Evolutionary conservation across 1,140 invertebrate genomes (phyloP).

Genomic region (Diabrotica undecimpunctata): DNA sequence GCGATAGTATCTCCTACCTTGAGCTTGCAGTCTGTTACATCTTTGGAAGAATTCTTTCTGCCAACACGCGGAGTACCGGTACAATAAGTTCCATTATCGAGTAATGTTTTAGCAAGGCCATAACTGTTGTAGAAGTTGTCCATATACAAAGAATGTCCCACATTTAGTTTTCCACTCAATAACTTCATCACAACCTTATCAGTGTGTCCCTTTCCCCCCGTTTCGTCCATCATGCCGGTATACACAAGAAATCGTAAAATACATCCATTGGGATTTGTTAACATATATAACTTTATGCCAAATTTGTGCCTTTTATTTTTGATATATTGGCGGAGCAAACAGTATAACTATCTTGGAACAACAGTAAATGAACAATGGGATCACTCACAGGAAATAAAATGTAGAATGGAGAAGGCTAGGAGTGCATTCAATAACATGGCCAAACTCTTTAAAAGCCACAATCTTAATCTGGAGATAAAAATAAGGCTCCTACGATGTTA

Average conservation of each 20-base stretch:
- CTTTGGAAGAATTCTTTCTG: conserved; percentile 11
- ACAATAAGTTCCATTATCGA: conserved; percentile 32
- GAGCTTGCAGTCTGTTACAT: conserved; percentile 33
- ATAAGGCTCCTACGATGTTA: no score
- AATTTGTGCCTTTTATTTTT: conserved; percentile 26
- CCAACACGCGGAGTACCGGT: conserved; percentile 40
- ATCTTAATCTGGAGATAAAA: no score
- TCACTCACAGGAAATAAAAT: no score
- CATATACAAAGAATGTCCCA: conserved; percentile 8
- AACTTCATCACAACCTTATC: conserved; percentile 38
- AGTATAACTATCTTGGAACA: no score
- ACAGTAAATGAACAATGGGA: no score
- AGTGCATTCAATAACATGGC: no score
- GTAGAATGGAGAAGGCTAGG: no score
- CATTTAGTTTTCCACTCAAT: conserved; percentile 33
- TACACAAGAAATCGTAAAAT: conserved; percentile 19
- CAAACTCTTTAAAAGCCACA: no score
- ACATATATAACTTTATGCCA: conserved; percentile 24
- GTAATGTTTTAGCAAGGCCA: not conserved
- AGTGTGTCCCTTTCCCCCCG: conserved; percentile 27
- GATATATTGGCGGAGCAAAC: conserved; percentile 28
- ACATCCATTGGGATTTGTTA: conserved; percentile 16
- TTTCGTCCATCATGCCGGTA: conserved; percentile 6
- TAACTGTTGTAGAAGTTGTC: conserved; percentile 15
- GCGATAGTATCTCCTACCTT: conserved; percentile 38